Evolutionary conservation across 1,140 invertebrate genomes (phyloP).

Genomic region (Meloidogyne chitwoodi): DNA sequence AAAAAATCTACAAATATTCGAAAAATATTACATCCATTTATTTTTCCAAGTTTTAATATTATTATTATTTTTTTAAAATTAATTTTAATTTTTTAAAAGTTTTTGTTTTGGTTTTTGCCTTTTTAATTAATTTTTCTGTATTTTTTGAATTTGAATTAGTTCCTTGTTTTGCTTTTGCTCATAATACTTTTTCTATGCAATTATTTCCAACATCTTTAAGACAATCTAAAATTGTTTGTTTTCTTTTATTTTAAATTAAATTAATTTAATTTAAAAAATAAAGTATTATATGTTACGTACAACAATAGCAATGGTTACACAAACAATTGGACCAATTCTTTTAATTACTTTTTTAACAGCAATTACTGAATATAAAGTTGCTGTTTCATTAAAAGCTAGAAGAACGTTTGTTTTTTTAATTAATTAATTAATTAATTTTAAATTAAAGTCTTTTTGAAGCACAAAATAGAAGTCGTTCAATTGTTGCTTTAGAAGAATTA

Average conservation of each 20-base stretch:
- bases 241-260: not conserved
- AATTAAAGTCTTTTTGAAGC: slow-evolving; percentile 45
- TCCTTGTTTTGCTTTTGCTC: slow-evolving; percentile 30
- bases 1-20: slow-evolving; percentile 14
- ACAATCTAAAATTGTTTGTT: slow-evolving; percentile 27
- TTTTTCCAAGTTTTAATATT: slow-evolving; percentile 25
- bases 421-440: not conserved
- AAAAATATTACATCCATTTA: slow-evolving; percentile 28
- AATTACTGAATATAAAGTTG: slow-evolving; percentile 47
- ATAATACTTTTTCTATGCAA: slow-evolving; percentile 28
- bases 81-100: slow-evolving; percentile 17
- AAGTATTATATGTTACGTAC: slow-evolving; percentile 42
- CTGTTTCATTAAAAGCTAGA: slow-evolving; percentile 39
- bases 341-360: slow-evolving; percentile 31
- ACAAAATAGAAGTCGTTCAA: slow-evolving; percentile 41
- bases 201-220: slow-evolving; percentile 33
- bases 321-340: slow-evolving; percentile 32
- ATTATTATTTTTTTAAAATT: not conserved
- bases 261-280: not conserved
- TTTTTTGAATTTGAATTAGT: slow-evolving; percentile 48
- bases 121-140: slow-evolving; percentile 40
- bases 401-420: slow-evolving; percentile 34
- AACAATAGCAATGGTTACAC: slow-evolving; percentile 39
- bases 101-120: slow-evolving; percentile 34
- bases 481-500: slow-evolving; percentile 42